Evolutionary conservation across 2,888 invertebrate genomes (phyloP).

Genomic region (Schrankia costaestrigalis): DNA sequence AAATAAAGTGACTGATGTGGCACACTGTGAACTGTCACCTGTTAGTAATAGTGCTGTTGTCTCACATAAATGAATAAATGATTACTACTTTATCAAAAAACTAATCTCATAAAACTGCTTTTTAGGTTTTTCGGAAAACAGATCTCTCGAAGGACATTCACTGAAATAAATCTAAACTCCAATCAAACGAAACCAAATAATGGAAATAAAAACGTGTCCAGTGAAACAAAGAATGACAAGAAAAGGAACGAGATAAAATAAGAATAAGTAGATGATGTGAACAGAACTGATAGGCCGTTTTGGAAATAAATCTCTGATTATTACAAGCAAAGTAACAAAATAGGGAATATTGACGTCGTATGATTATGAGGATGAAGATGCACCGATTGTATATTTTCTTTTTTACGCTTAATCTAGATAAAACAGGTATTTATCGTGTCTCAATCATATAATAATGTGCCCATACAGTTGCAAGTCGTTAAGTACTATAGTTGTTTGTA

Average conservation of each 20-base stretch:
- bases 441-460: constrained; percentile 56
- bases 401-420: constrained; percentile 49
- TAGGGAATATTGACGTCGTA: constrained; percentile 59
- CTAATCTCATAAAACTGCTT: constrained; percentile 49
- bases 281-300: constrained; percentile 80
- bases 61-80: constrained; percentile 63
- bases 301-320: constrained; percentile 73
- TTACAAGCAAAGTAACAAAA: constrained; percentile 71
- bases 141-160: constrained; percentile 81
- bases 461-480: constrained; percentile 41
- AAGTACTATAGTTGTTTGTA: constrained; percentile 41
- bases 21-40: constrained; percentile 62
- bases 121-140: constrained; percentile 72
- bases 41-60: constrained; percentile 60
- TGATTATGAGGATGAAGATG: constrained; percentile 61
- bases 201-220: constrained; percentile 50
- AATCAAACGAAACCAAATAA: constrained; percentile 39
- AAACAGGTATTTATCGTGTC: constrained; percentile 47
- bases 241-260: constrained; percentile 61
- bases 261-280: constrained; percentile 69
- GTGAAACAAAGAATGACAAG: constrained; percentile 67
- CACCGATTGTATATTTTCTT: constrained; percentile 44
- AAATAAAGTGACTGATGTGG: constrained; percentile 63
- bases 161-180: constrained; percentile 57
- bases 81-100: constrained; percentile 58